These are phyloP conservation scores for Hippocampus kuda DNA, from an alignment of 2,797 vertebrate species.

Conservation along the genomic window DNA sequence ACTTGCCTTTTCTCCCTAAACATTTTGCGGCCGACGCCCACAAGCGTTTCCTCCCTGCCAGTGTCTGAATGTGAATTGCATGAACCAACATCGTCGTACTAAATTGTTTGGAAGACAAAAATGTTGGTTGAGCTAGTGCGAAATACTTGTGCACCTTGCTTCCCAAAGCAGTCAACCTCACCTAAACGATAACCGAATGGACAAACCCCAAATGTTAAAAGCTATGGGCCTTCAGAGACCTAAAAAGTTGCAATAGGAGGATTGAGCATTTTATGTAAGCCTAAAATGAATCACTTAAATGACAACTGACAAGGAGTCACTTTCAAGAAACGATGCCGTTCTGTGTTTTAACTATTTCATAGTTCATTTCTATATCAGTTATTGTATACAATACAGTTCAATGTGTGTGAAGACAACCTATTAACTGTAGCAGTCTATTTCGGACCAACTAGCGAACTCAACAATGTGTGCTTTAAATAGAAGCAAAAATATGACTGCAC, in stretches of 20 bases:
- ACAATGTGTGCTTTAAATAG: conserved; percentile 4
- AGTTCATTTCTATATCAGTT: not conserved
- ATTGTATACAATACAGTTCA: no score
- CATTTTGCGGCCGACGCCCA: no score
- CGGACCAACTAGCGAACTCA: not conserved
- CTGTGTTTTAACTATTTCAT: not conserved
- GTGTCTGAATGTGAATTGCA: not conserved
- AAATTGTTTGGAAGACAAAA: no score
- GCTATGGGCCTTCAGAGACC: not conserved
- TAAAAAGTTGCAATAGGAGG: not conserved
- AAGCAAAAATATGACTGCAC: not conserved
- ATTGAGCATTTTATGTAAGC: not conserved
- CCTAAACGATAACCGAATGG: not conserved
- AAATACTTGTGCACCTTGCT: not conserved
- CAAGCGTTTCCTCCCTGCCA: no score
- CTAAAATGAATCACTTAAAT: not conserved
- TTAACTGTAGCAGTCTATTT: not conserved
- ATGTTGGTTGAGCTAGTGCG: no score
- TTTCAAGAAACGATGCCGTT: not conserved
- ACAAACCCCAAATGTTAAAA: not conserved
- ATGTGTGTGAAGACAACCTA: not conserved
- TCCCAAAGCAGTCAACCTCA: not conserved
- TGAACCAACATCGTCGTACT: not conserved
- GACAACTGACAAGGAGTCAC: not conserved
- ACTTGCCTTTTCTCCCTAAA: not conserved